These are phyloP conservation scores for Sebastes oblongus DNA, from an alignment of 2,797 vertebrate species.

Conservation along the genomic window DNA sequence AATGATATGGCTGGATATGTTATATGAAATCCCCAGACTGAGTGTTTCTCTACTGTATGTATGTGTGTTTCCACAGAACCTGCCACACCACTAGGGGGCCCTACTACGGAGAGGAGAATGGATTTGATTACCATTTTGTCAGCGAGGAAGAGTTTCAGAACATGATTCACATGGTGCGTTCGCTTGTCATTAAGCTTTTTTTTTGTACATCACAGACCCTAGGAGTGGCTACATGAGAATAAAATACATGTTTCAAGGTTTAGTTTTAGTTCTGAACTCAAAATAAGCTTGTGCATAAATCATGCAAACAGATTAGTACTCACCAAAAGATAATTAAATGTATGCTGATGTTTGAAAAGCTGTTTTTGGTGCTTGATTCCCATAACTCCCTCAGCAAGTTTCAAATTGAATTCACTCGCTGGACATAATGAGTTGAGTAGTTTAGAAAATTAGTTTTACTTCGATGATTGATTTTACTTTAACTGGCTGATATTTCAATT, in stretches of 20 bases:
- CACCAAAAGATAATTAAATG: conserved; percentile 10
- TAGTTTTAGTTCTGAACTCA: neutral
- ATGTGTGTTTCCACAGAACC: conserved; percentile 74
- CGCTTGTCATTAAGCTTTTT: neutral
- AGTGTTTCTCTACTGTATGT: neutral
- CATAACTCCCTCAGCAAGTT: conserved; percentile 7
- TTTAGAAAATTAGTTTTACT: conserved; percentile 46
- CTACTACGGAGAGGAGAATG: conserved; percentile 90
- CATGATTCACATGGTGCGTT: conserved; percentile 85
- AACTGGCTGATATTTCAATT: conserved; percentile 20
- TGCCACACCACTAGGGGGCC: conserved; percentile 91
- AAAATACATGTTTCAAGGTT: neutral
- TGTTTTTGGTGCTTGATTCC: neutral
- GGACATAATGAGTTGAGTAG: conserved; percentile 32
- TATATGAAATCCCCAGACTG: neutral
- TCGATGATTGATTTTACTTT: conserved; percentile 38
- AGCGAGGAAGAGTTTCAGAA: conserved; percentile 86
- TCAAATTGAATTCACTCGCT: conserved; percentile 27
- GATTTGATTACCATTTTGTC: conserved; percentile 91
- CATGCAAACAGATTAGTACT: neutral
- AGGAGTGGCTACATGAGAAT: neutral
- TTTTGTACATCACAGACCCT: neutral
- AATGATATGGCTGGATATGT: conserved; percentile 7
- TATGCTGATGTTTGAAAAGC: neutral
- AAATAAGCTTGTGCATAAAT: neutral